Base-by-base conservation (phyloP, 2,797 vertebrate genomes). In the Pseudochirops cupreus region DNA sequence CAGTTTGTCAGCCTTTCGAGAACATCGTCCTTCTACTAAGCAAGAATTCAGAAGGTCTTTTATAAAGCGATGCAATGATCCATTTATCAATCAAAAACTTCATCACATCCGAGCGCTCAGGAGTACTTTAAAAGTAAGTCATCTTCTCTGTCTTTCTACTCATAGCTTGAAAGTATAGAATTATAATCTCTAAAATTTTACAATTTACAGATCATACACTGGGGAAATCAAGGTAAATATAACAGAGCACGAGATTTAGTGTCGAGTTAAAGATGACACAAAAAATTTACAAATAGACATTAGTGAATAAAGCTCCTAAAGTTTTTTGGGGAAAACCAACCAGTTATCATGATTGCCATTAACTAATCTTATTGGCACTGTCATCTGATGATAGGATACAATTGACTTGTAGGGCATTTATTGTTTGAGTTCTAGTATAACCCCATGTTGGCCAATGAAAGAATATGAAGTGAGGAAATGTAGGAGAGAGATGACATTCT, bases 101-200 rank as follows among this genome's bases (percentile, higher is more conserved):
- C 99, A 99, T 98, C 99, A 99, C 94, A 99, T 99, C 98, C 98
- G 99, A 97, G 99, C 98, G 95, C 99, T 99, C 93, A 99, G 99
- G 98, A 99, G 99, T 98, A 99, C 99, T 96, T 98, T 99, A 98
- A 99, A 99, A 99, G 99, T 99, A 99, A 97, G 97, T 93, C 82
- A 9, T 31, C 58, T 0, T 39, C 6, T n/a, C 18, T 31, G 46
- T 90, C 56, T 94, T 55, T 67, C 67, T 93, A 33, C 21, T 2
- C 74, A 46, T 39, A 92, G 93, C 33, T 59, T 1, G 18, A 94
- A 55, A 13, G 9, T 24, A 16, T 31, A 21, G 50, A 94, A 62
- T 11, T 62, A 13, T 91, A 52, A 55, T 58, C 3, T 93, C 82
- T 94, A 94, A 97, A 96, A 94, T 90, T 50, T 93, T 31, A 52